Conservation (phyloP, 2,888 invertebrate species). For the Orchesella flavescens region DNA sequence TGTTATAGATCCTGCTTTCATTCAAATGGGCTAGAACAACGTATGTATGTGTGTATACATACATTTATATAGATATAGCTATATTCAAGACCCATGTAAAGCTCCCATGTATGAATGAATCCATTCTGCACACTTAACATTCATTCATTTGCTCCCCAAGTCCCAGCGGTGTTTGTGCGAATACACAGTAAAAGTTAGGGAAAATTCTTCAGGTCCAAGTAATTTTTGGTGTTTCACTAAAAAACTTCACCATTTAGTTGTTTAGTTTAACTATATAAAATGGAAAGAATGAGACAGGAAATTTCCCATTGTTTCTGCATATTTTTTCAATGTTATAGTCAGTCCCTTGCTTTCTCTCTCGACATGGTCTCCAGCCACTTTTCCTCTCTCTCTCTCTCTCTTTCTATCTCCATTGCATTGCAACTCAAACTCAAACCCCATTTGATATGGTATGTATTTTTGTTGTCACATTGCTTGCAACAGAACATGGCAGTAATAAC, state of each 20-base stretch:
- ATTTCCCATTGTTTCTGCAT: slow-evolving; percentile 9
- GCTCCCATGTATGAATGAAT: not conserved
- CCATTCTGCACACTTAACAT: slow-evolving; percentile 29
- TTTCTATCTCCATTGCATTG: not conserved
- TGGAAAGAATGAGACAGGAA: slow-evolving; percentile 15
- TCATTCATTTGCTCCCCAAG: slow-evolving; percentile 31
- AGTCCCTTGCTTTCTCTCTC: not conserved
- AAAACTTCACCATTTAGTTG: slow-evolving; percentile 36
- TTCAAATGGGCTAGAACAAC: too few relatives aligned
- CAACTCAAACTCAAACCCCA: not conserved
- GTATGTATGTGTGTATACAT: too few relatives aligned
- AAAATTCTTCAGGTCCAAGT: slow-evolving; percentile 28
- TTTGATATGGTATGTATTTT: slow-evolving; percentile 5
- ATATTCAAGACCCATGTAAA: not conserved
- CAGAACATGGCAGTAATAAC: slow-evolving; percentile 4
- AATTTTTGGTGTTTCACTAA: slow-evolving; percentile 38
- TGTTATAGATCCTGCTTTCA: not conserved
- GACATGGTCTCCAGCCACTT: not conserved
- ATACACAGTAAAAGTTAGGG: slow-evolving; percentile 23
- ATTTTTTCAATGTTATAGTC: not conserved
- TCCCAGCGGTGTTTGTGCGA: slow-evolving; percentile 16
- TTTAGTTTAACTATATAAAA: slow-evolving; percentile 23
- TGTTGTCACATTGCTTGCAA: not conserved
- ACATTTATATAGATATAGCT: not conserved
- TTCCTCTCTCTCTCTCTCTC: too few relatives aligned